Evolutionary conservation across 37 sponge, comb jelly and placozoan genomes (phyloP).

Genomic region (Theonella swinhoei): DNA sequence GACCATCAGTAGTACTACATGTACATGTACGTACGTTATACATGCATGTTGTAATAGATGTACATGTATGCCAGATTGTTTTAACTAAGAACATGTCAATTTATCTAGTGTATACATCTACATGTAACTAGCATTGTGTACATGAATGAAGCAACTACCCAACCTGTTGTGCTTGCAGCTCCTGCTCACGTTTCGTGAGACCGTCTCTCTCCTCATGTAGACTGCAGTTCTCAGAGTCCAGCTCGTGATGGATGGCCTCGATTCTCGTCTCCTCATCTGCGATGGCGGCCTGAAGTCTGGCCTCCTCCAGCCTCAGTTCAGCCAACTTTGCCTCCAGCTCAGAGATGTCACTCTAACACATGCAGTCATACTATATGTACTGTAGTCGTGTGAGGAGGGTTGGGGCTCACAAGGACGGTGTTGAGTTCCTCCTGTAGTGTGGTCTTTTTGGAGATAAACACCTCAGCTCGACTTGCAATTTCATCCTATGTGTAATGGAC

Average conservation of each 20-base stretch:
- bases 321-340: slow-evolving; percentile 34
- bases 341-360: slow-evolving; percentile 33
- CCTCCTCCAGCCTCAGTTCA: background rate
- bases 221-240: slow-evolving; percentile 13
- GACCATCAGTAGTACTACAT: too few relatives aligned
- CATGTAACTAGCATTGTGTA: too few relatives aligned
- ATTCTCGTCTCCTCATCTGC: slow-evolving; percentile 33
- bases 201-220: slow-evolving; percentile 21
- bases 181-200: background rate
- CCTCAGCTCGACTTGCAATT: slow-evolving; percentile 13
- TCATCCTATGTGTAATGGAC: slow-evolving; percentile 15
- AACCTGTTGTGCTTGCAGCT: slow-evolving; percentile 9
- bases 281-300: background rate
- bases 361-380: background rate
- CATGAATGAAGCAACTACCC: too few relatives aligned
- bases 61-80: too few relatives aligned
- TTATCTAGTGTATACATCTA: too few relatives aligned
- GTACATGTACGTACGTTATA: too few relatives aligned
- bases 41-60: too few relatives aligned
- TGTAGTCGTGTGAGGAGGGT: background rate
- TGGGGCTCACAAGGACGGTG: background rate
- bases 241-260: slow-evolving; percentile 11
- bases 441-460: slow-evolving; percentile 29
- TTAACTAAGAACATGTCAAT: too few relatives aligned
- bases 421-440: slow-evolving; percentile 12